These are phyloP conservation scores for Cathartes aura DNA, from an alignment of 2,113 vertebrate species.

Conservation along the genomic window DNA sequence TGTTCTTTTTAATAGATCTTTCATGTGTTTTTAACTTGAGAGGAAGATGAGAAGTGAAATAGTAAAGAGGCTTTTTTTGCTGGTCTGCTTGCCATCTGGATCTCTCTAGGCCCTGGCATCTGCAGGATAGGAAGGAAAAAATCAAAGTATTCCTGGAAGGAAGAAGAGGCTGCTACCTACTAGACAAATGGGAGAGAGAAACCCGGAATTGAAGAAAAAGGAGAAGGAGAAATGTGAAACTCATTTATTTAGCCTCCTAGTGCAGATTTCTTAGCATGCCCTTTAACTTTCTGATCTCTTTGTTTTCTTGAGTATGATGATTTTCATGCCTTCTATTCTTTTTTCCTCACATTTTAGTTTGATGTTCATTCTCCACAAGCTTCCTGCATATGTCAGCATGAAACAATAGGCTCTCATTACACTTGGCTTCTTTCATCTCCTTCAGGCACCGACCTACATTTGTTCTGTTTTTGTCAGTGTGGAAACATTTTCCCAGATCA, in stretches of 20 bases:
- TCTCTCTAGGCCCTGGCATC: constrained; percentile 72
- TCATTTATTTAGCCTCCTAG: constrained; percentile 76
- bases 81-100: constrained; percentile 73
- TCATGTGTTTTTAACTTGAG: constrained; percentile 76
- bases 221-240: constrained; percentile 65
- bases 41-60: constrained; percentile 55
- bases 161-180: constrained; percentile 68
- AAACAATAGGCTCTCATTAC: constrained; percentile 55
- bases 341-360: constrained; percentile 35
- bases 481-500: constrained; percentile 18
- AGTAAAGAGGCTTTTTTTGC: constrained; percentile 62
- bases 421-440: constrained; percentile 53
- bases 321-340: constrained; percentile 76
- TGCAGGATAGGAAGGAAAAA: constrained; percentile 64
- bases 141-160: constrained; percentile 74
- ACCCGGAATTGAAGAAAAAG: constrained; percentile 57
- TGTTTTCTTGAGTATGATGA: constrained; percentile 63
- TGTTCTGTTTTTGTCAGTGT: constrained; percentile 40
- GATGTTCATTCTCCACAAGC: constrained; percentile 51
- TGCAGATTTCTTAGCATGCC: constrained; percentile 71
- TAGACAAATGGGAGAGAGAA: constrained; percentile 73
- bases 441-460: constrained; percentile 58
- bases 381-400: constrained; percentile 21
- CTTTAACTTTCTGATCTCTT: constrained; percentile 72
- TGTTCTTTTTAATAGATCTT: constrained; percentile 56